Conservation (phyloP, 2,113 vertebrate species). For the Tympanuchus pallidicinctus region DNA sequence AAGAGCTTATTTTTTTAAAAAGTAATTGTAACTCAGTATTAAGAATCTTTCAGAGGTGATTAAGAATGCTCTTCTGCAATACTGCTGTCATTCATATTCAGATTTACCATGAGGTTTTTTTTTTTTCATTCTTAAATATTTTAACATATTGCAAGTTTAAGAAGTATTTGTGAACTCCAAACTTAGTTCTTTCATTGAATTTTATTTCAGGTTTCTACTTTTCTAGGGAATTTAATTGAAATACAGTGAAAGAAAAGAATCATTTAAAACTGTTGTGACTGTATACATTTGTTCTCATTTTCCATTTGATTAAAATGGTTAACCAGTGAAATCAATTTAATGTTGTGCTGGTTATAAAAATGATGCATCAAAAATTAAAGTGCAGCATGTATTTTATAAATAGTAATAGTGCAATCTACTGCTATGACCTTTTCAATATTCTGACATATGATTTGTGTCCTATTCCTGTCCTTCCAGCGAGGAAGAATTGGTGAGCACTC, state of each 20-base stretch:
- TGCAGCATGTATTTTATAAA: neutral
- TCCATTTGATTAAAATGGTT: neutral
- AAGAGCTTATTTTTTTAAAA: neutral
- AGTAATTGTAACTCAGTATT: neutral
- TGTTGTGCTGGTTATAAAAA: neutral
- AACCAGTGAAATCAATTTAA: conserved; percentile 5
- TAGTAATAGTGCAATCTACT: neutral
- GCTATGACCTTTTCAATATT: conserved; percentile 37
- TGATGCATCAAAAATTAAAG: neutral
- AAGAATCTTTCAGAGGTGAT: neutral
- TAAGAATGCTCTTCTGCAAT: neutral
- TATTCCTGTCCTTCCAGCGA: neutral
- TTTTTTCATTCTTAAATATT: neutral
- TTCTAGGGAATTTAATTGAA: fast-evolving
- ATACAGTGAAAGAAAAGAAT: neutral
- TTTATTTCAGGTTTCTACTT: neutral
- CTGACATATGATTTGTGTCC: neutral
- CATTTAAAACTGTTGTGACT: neutral
- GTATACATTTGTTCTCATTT: neutral
- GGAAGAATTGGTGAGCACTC: neutral
- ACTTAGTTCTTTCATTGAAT: neutral
- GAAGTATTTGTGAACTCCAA: neutral
- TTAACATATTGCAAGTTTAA: neutral
- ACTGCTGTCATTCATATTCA: neutral
- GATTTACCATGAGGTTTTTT: neutral